These are phyloP conservation scores for Urocitellus parryii DNA, from an alignment of 2,113 vertebrate genomes.

Conservation along the genomic window DNA sequence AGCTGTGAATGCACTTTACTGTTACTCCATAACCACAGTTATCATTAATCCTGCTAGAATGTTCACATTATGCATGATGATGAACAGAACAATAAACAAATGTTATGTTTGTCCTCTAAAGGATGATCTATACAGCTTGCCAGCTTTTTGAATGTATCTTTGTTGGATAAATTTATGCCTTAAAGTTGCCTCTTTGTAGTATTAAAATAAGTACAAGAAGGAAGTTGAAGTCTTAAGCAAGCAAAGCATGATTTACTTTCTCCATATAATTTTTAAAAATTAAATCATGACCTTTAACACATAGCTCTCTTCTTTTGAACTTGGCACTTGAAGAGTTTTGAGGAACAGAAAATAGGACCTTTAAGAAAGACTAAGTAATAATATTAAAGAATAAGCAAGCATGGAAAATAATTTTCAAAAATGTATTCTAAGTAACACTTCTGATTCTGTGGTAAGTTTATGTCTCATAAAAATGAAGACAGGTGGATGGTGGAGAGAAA, in stretches of 20 bases:
- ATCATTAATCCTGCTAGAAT: slow-evolving; percentile 42
- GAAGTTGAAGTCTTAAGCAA: slow-evolving; percentile 46
- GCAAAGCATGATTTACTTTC: not conserved
- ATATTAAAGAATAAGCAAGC: not conserved
- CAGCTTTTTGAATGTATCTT: slow-evolving; percentile 52
- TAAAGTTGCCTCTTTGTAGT: slow-evolving; percentile 58
- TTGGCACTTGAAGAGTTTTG: slow-evolving; percentile 27
- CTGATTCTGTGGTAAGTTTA: not conserved
- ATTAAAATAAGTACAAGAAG: slow-evolving; percentile 53
- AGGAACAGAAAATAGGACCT: slow-evolving; percentile 15
- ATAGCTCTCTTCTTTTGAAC: slow-evolving; percentile 40
- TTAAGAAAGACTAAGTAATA: not conserved
- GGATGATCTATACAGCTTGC: slow-evolving; percentile 28
- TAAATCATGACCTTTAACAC: slow-evolving; percentile 39
- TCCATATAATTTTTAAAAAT: not conserved
- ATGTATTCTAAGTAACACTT: slow-evolving; percentile 9
- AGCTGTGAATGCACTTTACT: slow-evolving; percentile 48
- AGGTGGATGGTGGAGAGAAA: too few relatives aligned
- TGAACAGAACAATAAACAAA: slow-evolving; percentile 59
- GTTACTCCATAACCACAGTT: not conserved
- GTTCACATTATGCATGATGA: slow-evolving; percentile 41
- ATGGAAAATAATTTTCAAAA: slow-evolving; percentile 32
- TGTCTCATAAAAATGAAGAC: not conserved
- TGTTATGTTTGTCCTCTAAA: slow-evolving; percentile 57
- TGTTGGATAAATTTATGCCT: slow-evolving; percentile 55